Base-by-base conservation (phyloP, 2,113 vertebrate genomes). In the Coptodon bakossiorum region DNA sequence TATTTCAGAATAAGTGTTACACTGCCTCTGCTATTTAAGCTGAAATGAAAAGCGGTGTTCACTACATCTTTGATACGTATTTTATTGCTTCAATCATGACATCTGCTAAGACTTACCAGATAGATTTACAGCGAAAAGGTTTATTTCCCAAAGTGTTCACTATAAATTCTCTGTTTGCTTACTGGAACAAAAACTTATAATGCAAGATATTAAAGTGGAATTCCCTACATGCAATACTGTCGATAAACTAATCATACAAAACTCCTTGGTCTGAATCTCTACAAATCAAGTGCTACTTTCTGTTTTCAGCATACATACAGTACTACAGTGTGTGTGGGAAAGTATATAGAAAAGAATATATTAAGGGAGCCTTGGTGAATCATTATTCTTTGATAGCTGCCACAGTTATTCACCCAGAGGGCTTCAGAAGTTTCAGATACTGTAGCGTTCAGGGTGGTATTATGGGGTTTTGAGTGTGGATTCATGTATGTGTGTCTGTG, bases 321-420 rank as follows among this genome's bases (percentile, higher is more conserved):
- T 71, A 48, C 68, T 52, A 66, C 12, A 6, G 22, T 38, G n/a
- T 34, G 29, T 73, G 68, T 3, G 48, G 81, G 19, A 31, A 7
- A 59, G 59, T 11, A 85, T 85, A 83, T 85, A 73, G 5, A 81
- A 48, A 48, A 54, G 2, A 82, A 31, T 80, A 79, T 54, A 88
- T 89, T 84, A 71, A 81, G 27, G 16, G 57, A 50, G 19, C 61
- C 56, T 71, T 19, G 57, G 38, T 89, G 90, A 89, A 76, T 91
- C 85, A 87, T 90, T 90, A 82, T 91, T 79, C 82, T 86, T 66
- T 81, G 63, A 88, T 89, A 71, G 81, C 53, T 81, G 83, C 86
- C 45, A 81, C 80, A 89, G 81, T 40, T 86, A 10, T 84, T 34
- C 56, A 89, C 83, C 14, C 53, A 40, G 79, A 88, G 54, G 54